Base-by-base conservation (phyloP, 2,797 vertebrate genomes). In the Trachops cirrhosus region DNA sequence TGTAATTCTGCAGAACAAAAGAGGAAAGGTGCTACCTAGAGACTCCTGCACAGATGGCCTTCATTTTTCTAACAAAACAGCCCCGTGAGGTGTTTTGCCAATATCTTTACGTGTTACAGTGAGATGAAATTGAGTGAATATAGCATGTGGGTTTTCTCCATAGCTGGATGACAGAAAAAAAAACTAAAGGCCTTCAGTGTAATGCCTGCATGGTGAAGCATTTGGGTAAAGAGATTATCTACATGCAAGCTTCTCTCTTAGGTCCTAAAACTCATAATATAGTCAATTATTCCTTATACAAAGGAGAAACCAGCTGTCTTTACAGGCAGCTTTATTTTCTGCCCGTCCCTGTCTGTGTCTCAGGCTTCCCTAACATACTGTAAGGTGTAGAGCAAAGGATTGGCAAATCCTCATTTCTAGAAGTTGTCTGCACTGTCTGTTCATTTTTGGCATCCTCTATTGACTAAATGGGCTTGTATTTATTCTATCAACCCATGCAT, bases 51-150 rank as follows among this genome's bases (percentile, higher is more conserved):
- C 97, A 97, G 96, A 97, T 87, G 89, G 93, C 32, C 77, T 85
- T 96, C 94, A 96, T 75, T 98, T 97, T 97, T 94, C 96, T 98
- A 97, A 97, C 96, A 95, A 97, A 98, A 96, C 93, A 97, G 91
- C 70, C 93, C 41, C 34, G 91, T 77, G 95, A 73, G 39, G 78
- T 94, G 86, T 90, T 86, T 91, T 89, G 86, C 80, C 92, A 96
- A 80, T 96, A 97, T 91, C 88, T 97, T 97, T 82, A 95, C 54
- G 62, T 94, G 91, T 96, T 94, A 96, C 88, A 83, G 62, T 92
- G 95, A 96, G 96, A 96, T 91, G 59, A 97, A 97, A 96, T 98
- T 92, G 96, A 97, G 82, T 83, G 83, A 95, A 86, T 95, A 96
- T 71, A 16, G 41, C 74, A 26, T 87, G 88, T 54, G 96, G 94